A percentile compares a stretch with the other conserved stretches of the same genome.
Conservation (phyloP, 2,797 vertebrate genomes). For the Spheniscus humboldti region DNA sequence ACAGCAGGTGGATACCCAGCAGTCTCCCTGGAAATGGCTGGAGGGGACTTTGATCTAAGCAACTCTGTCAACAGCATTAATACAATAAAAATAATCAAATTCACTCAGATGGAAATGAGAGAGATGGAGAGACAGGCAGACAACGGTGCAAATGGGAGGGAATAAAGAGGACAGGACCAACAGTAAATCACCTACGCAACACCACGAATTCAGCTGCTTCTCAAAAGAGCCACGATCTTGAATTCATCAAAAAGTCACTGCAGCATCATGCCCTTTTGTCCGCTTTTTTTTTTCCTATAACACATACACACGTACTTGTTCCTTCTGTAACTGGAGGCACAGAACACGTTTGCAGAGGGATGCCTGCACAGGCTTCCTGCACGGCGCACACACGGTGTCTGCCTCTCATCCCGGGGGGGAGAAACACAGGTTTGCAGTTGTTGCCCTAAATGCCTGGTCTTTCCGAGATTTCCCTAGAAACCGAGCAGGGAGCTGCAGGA, state of each 20-base stretch:
- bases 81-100: conserved; percentile 55
- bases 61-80: conserved; percentile 20
- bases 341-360: not conserved
- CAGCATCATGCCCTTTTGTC: not conserved
- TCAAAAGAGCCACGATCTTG: not conserved
- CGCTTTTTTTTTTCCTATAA: not conserved
- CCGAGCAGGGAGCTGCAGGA: not conserved
- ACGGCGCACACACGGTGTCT: fast-evolving
- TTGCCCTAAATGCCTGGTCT: not conserved
- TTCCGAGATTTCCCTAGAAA: not conserved
- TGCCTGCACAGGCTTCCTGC: not conserved
- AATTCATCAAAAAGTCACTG: not conserved
- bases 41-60: conserved; percentile 51
- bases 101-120: conserved; percentile 14
- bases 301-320: not conserved
- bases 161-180: not conserved
- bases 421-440: not conserved
- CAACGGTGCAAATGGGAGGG: not conserved
- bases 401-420: no score
- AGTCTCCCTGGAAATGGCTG: conserved; percentile 37
- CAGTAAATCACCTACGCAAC: not conserved
- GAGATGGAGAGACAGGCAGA: not conserved
- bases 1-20: conserved; percentile 45
- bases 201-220: not conserved
- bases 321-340: not conserved